Evolutionary conservation across 2,888 invertebrate genomes (phyloP).

Genomic region (Macrophya annulata): DNA sequence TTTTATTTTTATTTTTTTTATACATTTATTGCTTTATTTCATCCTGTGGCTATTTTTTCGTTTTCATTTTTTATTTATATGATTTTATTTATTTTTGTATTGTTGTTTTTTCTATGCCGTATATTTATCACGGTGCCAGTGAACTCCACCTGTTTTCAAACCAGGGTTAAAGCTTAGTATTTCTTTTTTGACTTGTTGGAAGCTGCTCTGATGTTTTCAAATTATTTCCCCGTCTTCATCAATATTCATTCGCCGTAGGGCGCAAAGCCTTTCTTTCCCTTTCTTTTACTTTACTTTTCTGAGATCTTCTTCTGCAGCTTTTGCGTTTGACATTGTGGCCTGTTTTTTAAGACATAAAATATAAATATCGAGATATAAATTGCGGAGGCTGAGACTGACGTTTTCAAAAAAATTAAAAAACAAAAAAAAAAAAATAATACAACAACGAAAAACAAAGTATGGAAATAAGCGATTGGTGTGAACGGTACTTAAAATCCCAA

Average conservation of each 20-base stretch:
- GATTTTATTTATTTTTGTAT: too few relatives aligned
- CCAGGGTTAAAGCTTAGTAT: conserved; percentile 8
- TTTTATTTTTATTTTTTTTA: neutral
- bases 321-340: conserved; percentile 21
- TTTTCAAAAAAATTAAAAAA: neutral
- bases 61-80: neutral
- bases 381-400: conserved; percentile 2
- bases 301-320: neutral
- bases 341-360: conserved; percentile 20
- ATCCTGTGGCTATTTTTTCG: neutral
- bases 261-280: neutral
- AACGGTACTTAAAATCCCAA: conserved; percentile 16
- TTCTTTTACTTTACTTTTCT: neutral
- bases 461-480: conserved; percentile 1
- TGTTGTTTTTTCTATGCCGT: too few relatives aligned
- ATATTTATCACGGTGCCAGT: conserved; percentile 12
- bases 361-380: conserved; percentile 30
- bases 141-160: neutral
- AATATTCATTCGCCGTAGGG: conserved; percentile 39
- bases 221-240: conserved; percentile 28
- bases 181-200: neutral
- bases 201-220: neutral
- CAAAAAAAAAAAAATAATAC: too few relatives aligned
- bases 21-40: neutral
- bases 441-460: conserved; percentile 27